phyloP scores from a whole-genome alignment of 1,140 invertebrate species.

The Drosophila albomicans region DNA sequence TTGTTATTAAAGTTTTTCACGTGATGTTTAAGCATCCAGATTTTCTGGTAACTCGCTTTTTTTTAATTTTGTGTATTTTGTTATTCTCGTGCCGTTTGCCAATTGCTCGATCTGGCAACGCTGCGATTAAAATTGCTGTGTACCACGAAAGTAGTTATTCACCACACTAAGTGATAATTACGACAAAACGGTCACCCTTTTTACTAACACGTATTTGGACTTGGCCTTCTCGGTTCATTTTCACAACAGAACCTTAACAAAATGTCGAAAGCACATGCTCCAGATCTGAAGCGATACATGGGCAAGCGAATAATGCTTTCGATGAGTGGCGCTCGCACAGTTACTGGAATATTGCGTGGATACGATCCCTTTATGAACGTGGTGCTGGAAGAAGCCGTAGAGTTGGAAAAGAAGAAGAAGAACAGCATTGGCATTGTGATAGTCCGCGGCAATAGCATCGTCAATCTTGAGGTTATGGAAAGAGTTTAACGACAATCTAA shows the following conservation, averaged over 20 bases:
- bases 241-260: constrained; percentile 64
- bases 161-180: too few species aligned
- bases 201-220: too few species aligned
- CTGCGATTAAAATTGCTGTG: too few species aligned
- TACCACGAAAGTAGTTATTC: too few species aligned
- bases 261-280: constrained; percentile 95
- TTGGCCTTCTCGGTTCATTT: too few species aligned
- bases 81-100: too few species aligned
- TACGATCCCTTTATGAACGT: constrained; percentile 99
- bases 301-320: constrained; percentile 95
- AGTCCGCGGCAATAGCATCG: constrained; percentile 96
- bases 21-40: too few species aligned
- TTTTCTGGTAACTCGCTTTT: too few species aligned
- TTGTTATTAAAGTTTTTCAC: too few species aligned
- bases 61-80: too few species aligned
- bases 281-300: constrained; percentile 95
- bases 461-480: constrained; percentile 96
- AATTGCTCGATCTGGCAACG: too few species aligned
- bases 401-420: constrained; percentile 94
- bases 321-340: constrained; percentile 95
- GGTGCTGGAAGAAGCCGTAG: constrained; percentile 96
- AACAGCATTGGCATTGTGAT: constrained; percentile 98
- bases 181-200: too few species aligned
- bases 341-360: constrained; percentile 96
- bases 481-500: constrained; percentile 87